Conservation (phyloP, 2,113 vertebrate genomes). For the Atrichornis clamosus region DNA sequence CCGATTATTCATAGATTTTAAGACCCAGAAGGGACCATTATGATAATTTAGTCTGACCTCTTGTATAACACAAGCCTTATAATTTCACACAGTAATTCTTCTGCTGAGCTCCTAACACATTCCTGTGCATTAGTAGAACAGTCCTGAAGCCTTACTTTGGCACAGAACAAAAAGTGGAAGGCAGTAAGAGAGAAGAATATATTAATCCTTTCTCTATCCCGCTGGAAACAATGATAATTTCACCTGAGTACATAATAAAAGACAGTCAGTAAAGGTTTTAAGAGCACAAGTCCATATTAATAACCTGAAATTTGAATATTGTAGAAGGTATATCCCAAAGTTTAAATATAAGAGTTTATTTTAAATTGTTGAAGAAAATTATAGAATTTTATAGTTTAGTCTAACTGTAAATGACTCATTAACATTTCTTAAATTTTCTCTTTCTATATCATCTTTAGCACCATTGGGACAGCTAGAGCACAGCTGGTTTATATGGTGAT, state of each 20-base stretch:
- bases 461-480: background rate
- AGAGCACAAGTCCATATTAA: background rate
- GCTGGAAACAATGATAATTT: background rate
- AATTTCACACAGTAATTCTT: constrained; percentile 36
- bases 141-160: background rate
- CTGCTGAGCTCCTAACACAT: background rate
- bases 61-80: background rate
- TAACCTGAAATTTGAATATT: background rate
- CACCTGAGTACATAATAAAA: background rate
- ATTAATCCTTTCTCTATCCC: background rate
- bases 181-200: background rate
- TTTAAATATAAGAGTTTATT: background rate
- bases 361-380: background rate
- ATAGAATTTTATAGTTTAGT: background rate
- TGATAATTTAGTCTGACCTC: constrained; percentile 27
- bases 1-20: background rate
- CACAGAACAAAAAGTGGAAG: background rate
- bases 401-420: background rate
- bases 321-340: background rate
- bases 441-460: background rate
- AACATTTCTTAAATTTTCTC: background rate
- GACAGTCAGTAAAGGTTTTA: background rate
- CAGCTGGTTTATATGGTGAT: background rate
- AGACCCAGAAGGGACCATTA: constrained; percentile 39
- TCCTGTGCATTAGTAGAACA: constrained; percentile 1